Evolutionary conservation across 1,140 invertebrate genomes (phyloP).

Genomic region (Danaus melanippus): DNA sequence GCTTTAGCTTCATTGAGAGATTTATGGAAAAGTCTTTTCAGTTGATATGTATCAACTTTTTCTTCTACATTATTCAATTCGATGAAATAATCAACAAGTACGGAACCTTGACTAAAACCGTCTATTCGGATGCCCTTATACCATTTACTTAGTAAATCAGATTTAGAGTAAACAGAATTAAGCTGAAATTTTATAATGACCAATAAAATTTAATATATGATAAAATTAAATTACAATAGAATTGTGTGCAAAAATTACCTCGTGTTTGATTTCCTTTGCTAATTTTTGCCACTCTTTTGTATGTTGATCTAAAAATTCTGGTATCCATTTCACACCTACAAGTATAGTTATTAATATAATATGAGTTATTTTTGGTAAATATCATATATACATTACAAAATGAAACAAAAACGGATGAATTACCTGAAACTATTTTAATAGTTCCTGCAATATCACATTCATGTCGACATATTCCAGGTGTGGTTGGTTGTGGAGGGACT

Average conservation of each 20-base stretch:
- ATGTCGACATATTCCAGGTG: conserved; percentile 82
- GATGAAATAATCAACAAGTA: conserved; percentile 91
- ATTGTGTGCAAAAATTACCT: conserved; percentile 67
- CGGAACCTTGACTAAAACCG: conserved; percentile 87
- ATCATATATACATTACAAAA: not conserved
- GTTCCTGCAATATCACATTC: conserved; percentile 89
- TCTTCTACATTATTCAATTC: conserved; percentile 84
- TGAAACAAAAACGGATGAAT: not conserved
- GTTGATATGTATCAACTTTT: conserved; percentile 84
- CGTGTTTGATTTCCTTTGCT: conserved; percentile 83
- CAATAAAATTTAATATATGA: not conserved
- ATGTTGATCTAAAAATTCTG: conserved; percentile 87
- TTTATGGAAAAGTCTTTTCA: conserved; percentile 87
- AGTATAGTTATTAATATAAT: conserved; percentile 5
- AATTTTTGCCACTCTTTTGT: conserved; percentile 88
- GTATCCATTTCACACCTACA: conserved; percentile 83
- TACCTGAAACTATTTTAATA: conserved; percentile 83
- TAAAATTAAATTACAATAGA: not conserved
- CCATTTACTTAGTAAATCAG: conserved; percentile 82
- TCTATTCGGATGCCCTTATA: conserved; percentile 90
- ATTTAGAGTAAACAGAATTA: conserved; percentile 84
- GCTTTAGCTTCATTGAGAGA: conserved; percentile 74
- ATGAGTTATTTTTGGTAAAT: no score
- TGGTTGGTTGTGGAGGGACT: conserved; percentile 80
- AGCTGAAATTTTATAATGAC: conserved; percentile 74